Evolutionary conservation across 37 sponge, comb jelly and placozoan genomes (phyloP).

Genomic region (Theonella swinhoei): DNA sequence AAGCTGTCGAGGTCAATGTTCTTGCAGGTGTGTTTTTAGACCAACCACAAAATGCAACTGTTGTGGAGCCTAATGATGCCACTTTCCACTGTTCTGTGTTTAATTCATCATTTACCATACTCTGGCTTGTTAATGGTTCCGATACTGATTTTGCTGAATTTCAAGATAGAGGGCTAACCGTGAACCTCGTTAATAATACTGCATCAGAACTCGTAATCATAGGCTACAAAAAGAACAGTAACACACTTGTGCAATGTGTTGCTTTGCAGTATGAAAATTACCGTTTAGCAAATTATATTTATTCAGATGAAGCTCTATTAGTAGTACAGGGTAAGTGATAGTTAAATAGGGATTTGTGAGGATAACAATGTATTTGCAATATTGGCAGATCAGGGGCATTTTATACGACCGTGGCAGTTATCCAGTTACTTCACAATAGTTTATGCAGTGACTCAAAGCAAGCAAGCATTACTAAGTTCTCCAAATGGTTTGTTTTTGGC

Average conservation of each 20-base stretch:
- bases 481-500: too few species aligned
- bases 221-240: not conserved
- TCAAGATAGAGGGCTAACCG: not conserved
- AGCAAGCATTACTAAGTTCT: too few species aligned
- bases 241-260: not conserved
- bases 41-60: not conserved
- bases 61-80: not conserved
- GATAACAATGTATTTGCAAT: too few species aligned
- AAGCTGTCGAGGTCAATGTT: too few species aligned
- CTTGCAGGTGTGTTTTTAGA: not conserved
- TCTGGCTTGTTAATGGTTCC: not conserved
- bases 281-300: not conserved
- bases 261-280: not conserved
- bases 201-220: not conserved
- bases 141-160: not conserved
- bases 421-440: too few species aligned
- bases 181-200: not conserved
- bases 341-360: too few species aligned
- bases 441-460: too few species aligned
- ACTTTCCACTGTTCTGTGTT: not conserved
- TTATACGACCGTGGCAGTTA: too few species aligned
- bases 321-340: not conserved
- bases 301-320: not conserved
- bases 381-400: too few species aligned
- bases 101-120: not conserved